These are phyloP conservation scores for Enteromius viviparus DNA, from an alignment of 2,797 vertebrate genomes.

Conservation along the genomic window DNA sequence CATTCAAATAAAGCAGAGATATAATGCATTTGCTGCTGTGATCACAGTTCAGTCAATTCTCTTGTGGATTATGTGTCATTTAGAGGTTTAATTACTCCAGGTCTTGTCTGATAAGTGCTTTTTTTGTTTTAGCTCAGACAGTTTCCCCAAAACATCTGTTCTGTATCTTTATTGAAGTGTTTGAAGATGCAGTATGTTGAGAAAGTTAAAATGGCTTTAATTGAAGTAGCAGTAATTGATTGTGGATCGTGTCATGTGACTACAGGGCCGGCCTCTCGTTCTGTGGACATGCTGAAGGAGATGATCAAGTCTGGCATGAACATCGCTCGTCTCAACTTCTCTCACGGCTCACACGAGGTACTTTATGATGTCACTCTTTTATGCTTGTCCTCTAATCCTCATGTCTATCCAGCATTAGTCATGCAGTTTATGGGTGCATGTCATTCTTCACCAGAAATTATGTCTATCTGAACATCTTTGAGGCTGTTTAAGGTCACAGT, in stretches of 20 bases:
- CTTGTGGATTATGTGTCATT: background rate
- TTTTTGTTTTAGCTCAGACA: background rate
- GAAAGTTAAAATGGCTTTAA: background rate
- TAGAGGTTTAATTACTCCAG: background rate
- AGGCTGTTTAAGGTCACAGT: background rate
- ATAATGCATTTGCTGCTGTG: background rate
- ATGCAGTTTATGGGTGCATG: background rate
- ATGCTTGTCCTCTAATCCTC: background rate
- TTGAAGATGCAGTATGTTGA: background rate
- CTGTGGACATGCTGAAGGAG: slow-evolving; percentile 91
- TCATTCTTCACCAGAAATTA: background rate
- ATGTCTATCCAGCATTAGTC: background rate
- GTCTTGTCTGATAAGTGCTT: background rate
- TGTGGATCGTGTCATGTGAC: background rate
- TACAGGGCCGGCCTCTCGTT: slow-evolving; percentile 92
- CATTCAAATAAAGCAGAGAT: background rate
- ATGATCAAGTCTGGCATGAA: slow-evolving; percentile 99
- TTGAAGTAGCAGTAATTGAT: background rate
- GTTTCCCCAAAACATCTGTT: background rate
- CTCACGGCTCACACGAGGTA: slow-evolving; percentile 95
- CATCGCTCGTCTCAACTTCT: slow-evolving; percentile 97
- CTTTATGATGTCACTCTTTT: slow-evolving; percentile 9
- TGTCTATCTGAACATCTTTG: background rate
- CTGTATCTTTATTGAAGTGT: background rate
- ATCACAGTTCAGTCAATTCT: background rate